These are phyloP conservation scores for Acrossocheilus wenchowensis DNA, from an alignment of 2,797 vertebrate genomes.

Conservation along the genomic window DNA sequence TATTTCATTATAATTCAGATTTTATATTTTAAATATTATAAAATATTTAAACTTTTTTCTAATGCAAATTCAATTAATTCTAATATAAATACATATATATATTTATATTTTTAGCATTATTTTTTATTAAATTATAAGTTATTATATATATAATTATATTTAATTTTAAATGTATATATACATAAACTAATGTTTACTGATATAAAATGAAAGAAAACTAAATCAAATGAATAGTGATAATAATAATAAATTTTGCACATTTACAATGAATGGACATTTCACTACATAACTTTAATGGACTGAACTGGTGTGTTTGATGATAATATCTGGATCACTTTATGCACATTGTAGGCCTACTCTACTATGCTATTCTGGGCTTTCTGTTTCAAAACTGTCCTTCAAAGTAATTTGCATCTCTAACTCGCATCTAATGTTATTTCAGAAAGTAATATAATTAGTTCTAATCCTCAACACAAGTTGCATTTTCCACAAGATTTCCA, in stretches of 20 bases:
- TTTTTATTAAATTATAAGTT: too few relatives aligned
- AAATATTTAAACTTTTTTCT: neutral
- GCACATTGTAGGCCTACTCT: neutral
- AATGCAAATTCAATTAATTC: neutral
- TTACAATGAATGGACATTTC: neutral
- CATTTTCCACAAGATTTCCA: slow-evolving; percentile 26
- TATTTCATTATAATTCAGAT: neutral
- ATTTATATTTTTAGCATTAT: neutral
- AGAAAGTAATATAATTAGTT: slow-evolving; percentile 12
- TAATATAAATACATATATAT: neutral
- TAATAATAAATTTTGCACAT: neutral
- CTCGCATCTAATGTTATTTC: slow-evolving; percentile 29
- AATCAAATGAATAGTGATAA: neutral
- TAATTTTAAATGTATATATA: too few relatives aligned
- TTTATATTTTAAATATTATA: neutral
- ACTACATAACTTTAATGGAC: neutral
- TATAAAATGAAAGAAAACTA: neutral
- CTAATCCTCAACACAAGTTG: slow-evolving; percentile 12
- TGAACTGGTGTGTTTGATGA: neutral
- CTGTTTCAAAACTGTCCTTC: slow-evolving; percentile 1
- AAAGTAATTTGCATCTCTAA: slow-evolving; percentile 10
- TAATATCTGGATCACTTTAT: neutral
- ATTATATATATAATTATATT: too few relatives aligned
- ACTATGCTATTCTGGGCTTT: neutral
- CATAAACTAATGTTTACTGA: neutral